Conservation (phyloP, 2,797 vertebrate species). For the Trichosurus vulpecula region DNA sequence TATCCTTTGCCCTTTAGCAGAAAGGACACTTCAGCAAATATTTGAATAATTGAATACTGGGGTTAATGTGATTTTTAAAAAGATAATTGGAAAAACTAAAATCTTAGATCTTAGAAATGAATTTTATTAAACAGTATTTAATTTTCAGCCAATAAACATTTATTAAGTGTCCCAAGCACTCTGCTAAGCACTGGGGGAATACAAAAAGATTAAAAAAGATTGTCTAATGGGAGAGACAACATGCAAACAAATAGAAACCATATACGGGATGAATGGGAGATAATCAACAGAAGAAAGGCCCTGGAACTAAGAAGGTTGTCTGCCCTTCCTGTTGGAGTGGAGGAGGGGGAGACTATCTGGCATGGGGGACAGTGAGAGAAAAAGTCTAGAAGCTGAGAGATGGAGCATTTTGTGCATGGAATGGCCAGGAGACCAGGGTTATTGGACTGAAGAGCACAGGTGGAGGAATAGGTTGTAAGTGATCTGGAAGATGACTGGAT, state of each 20-base stretch:
- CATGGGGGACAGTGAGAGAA: neutral
- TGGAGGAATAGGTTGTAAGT: neutral
- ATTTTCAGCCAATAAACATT: neutral
- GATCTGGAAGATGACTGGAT: neutral
- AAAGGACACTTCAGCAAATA: neutral
- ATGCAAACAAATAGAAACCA: neutral
- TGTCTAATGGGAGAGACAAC: neutral
- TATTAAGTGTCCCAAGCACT: neutral
- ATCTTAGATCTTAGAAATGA: conserved; percentile 39
- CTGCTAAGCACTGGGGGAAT: neutral
- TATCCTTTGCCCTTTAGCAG: neutral
- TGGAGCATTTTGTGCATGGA: neutral
- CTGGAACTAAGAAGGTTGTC: neutral
- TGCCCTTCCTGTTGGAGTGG: neutral
- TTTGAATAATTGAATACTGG: conserved; percentile 20
- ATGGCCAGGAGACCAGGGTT: neutral
- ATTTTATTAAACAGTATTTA: conserved; percentile 23
- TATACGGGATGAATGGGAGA: neutral
- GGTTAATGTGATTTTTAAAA: conserved; percentile 36
- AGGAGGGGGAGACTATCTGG: neutral
- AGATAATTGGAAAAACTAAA: conserved; percentile 25
- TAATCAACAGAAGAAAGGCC: neutral
- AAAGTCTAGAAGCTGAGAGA: neutral
- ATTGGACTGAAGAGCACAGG: neutral
- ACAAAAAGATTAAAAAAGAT: neutral